Evolutionary conservation across 2,797 vertebrate genomes (phyloP).

Genomic region (Propithecus perrieri): DNA sequence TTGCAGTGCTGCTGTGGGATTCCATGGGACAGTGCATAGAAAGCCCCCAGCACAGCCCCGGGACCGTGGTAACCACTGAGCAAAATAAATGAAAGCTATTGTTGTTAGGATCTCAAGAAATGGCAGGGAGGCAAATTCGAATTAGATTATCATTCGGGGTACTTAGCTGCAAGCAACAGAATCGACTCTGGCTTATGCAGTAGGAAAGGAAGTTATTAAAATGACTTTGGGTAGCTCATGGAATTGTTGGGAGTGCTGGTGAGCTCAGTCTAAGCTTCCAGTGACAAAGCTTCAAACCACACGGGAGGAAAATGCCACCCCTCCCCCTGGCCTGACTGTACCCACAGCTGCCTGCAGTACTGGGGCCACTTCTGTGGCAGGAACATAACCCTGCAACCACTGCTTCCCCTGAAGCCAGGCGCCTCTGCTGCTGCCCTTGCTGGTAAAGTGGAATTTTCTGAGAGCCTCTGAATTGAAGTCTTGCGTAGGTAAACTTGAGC

Average conservation of each 20-base stretch:
- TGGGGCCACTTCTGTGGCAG: neutral
- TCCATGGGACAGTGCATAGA: neutral
- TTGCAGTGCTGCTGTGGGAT: neutral
- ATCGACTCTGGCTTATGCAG: neutral
- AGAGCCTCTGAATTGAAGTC: neutral
- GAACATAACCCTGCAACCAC: neutral
- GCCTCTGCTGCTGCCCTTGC: neutral
- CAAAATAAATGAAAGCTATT: neutral
- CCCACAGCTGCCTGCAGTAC: neutral
- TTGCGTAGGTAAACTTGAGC: neutral
- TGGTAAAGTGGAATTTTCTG: neutral
- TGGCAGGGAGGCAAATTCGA: neutral
- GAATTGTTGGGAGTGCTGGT: neutral
- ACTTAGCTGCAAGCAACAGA: neutral
- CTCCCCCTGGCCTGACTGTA: neutral
- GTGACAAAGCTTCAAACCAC: neutral
- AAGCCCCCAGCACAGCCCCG: neutral
- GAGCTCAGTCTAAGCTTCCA: neutral
- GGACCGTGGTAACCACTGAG: neutral
- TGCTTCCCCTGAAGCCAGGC: neutral
- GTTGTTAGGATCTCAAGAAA: neutral
- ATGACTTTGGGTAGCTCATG: neutral
- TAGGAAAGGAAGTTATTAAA: neutral
- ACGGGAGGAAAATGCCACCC: neutral
- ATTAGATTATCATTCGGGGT: neutral